Evolutionary conservation across 2,113 vertebrate genomes (phyloP), one percentile per base, ranked within the genome.

Genomic region (Pelvicachromis taeniatus): DNA sequence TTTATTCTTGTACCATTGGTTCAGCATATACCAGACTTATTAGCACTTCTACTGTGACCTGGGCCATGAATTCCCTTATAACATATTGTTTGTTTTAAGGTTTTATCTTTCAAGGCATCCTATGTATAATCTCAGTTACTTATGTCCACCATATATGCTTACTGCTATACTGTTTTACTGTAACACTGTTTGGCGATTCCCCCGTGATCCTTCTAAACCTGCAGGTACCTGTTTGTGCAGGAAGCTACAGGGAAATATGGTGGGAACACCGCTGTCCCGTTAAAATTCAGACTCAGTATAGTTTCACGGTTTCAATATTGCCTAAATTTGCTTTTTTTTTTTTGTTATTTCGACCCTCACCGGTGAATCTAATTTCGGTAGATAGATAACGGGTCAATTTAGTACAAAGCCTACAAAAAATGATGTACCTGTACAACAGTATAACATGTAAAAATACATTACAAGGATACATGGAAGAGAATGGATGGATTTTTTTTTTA

Each of bases 381-480:
- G 38, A 42, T 3, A 13, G 33, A 35, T 63, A 38, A 63, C 59
- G 17, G 58, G n/a, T 23, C 38, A 21, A 38, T 9, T 38, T 35
- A 35, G 8, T 3, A 38, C 8, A 9, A 63, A 65, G 59, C 59
- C 33, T 21, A 7, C 19, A 65, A 63, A 38, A 38, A 8, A 38
- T 0, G n/a, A n/a, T 63, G 19, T 63, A 38, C 2, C 13, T 26
- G 13, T 70, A 45, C 38, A 45, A 45, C 40, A 70, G 13, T 26
- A 29, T 45, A 45, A 26, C 17, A 29, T 70, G 21, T 70, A 45
- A 70, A 16, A 70, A 70, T n/a, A n/a, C n/a, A n/a, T n/a, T n/a
- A 63, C 0, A 63, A 21, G 17, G 0, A 63, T 63, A 63, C 35
- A 10, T 10, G 31, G 10, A 0, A 63, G 10, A 38, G 2, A 12